These are phyloP conservation scores for Nanger granti DNA, from an alignment of 2,113 vertebrate species.

Conservation along the genomic window DNA sequence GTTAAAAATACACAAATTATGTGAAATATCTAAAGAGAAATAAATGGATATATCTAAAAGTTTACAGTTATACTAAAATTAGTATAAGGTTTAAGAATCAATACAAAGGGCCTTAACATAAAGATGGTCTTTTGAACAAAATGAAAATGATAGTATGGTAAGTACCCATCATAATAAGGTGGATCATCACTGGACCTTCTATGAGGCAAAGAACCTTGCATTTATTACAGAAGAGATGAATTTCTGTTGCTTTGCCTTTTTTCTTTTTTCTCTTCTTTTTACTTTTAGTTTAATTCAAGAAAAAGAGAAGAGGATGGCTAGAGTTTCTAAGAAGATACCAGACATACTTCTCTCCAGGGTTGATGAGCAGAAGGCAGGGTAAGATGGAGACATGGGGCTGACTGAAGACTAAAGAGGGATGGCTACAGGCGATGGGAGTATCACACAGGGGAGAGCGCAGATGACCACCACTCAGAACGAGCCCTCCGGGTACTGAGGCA, in stretches of 20 bases:
- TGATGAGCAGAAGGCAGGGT: neutral
- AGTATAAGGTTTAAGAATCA: neutral
- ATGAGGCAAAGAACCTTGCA: neutral
- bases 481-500: neutral
- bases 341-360: neutral
- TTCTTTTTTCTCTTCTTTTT: neutral
- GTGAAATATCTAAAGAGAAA: neutral
- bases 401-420: neutral
- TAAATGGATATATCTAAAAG: neutral
- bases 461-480: neutral
- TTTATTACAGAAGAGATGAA: neutral
- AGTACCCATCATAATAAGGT: neutral
- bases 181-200: neutral
- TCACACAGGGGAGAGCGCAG: rapidly evolving
- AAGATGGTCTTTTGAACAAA: neutral
- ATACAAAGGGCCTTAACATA: neutral
- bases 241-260: neutral
- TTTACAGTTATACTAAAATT: neutral
- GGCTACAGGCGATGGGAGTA: rapidly evolving
- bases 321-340: neutral
- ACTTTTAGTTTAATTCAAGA: neutral
- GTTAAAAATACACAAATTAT: neutral
- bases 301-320: neutral
- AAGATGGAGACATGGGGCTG: rapidly evolving
- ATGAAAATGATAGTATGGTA: neutral